Base-by-base conservation (phyloP, 2,113 vertebrate species). In the Eleginops maclovinus region DNA sequence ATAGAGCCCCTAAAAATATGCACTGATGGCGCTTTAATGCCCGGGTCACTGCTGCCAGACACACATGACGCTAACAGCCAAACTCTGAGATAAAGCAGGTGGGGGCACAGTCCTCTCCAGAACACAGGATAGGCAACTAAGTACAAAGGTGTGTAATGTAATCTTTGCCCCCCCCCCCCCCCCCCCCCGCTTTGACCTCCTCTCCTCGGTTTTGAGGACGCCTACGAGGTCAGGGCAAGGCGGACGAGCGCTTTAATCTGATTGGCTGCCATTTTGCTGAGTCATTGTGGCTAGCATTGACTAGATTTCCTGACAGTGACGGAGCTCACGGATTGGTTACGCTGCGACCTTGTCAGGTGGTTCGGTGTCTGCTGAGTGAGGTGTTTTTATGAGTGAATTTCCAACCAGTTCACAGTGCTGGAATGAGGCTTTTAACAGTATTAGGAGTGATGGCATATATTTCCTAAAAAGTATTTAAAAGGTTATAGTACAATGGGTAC, bases 211-310 rank as follows among this genome's bases (percentile, higher is more conserved):
- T 83, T 50, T 7, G 26, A 55, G n/a, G n/a, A 15, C 8, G 4
- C 56, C 36, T 24, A 13, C 0, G 16, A 59, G 78, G 76, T 89
- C 83, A 79, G 62, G 74, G 66, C 49, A 51, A 73, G 74, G 59
- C 70, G 71, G 56, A 76, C 40, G 44, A 66, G 3, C 3, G 46
- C 51, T 50, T 70, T 85, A 82, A 88, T 87, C 77, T 83, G 75
- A 88, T 88, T 88, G 74, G 43, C 56, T 65, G 49, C 19, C 62
- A 68, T 79, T 77, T 62, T 79, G 82, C 88, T 86, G 85, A 88
- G 67, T 89, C 84, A 88, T 66, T 61, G 36, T 28, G 58, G 21
- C 59, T 17, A 41, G 28, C 22, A 55, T 63, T 43, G 69, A 55
- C 67, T 24, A 6, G 21, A 70, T 31, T 66, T 51, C 43, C 44